Percentiles rank a stretch among this genome's conserved stretches.
Evolutionary conservation across 1,140 invertebrate species (phyloP).

Genomic region (Nephila pilipes): DNA sequence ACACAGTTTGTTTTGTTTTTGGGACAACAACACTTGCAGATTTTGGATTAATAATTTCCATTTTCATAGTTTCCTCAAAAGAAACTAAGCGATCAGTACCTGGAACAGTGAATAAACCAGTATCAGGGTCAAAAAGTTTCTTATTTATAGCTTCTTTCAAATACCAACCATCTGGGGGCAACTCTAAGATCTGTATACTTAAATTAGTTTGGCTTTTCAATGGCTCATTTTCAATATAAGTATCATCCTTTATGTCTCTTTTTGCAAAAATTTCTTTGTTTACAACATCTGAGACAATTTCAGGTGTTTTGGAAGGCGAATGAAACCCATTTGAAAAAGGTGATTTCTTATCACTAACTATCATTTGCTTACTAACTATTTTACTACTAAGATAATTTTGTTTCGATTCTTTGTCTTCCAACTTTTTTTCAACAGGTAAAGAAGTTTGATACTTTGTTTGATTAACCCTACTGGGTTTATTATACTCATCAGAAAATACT

Average conservation of each 20-base stretch:
- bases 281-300: not conserved
- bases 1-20: constrained; percentile 82
- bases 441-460: not conserved
- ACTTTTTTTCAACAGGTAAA: not conserved
- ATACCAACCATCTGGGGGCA: constrained; percentile 92
- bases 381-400: not conserved
- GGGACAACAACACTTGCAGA: constrained; percentile 70
- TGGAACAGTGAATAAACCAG: constrained; percentile 89
- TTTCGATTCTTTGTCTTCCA: not conserved
- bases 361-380: not conserved
- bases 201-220: constrained; percentile 82
- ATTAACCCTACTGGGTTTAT: not conserved
- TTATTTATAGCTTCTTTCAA: constrained; percentile 90
- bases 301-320: not conserved
- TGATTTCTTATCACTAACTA: not conserved
- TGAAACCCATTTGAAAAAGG: not conserved
- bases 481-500: not conserved
- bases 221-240: constrained; percentile 82
- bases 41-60: constrained; percentile 83
- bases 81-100: constrained; percentile 81
- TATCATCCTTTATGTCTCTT: not conserved
- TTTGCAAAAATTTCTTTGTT: not conserved
- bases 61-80: constrained; percentile 83
- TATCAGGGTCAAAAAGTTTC: constrained; percentile 86
- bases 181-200: constrained; percentile 81